Evolutionary conservation across 2,888 invertebrate species (phyloP).

Genomic region (Oxycera nigricornis): DNA sequence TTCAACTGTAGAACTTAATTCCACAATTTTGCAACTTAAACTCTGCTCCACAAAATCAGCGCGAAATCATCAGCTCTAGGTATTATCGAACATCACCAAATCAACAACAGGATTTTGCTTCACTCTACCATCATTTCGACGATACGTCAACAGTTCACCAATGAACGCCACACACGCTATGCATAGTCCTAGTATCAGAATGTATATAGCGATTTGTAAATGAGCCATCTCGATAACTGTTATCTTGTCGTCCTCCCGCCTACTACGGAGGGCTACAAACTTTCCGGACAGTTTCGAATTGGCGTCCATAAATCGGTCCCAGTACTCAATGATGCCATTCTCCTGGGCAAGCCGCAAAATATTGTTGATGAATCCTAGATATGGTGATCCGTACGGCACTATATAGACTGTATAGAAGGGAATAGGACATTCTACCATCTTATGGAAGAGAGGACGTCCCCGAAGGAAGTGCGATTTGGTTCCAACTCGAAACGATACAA

Average conservation of each 20-base stretch:
- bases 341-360: conserved; percentile 64
- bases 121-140: not conserved
- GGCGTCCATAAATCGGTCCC: conserved; percentile 56
- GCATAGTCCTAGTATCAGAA: conserved; percentile 53
- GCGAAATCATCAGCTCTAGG: too few relatives aligned
- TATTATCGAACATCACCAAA: too few relatives aligned
- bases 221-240: conserved; percentile 54
- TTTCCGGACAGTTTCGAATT: conserved; percentile 44
- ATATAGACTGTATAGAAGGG: conserved; percentile 67
- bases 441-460: conserved; percentile 64
- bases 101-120: not conserved
- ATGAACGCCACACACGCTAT: conserved; percentile 46
- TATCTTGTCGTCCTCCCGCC: conserved; percentile 51
- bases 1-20: too few relatives aligned
- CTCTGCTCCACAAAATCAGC: too few relatives aligned
- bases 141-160: conserved; percentile 17
- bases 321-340: conserved; percentile 64
- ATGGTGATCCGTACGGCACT: conserved; percentile 68
- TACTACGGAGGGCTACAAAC: conserved; percentile 48
- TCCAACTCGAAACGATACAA: conserved; percentile 54
- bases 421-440: conserved; percentile 65
- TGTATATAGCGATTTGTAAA: conserved; percentile 57
- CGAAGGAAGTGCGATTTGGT: conserved; percentile 53
- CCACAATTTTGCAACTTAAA: too few relatives aligned
- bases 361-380: conserved; percentile 63